Percentiles rank a stretch among this genome's conserved stretches.
Conservation (phyloP, 2,113 vertebrate species). For the Muntiacus reevesi region DNA sequence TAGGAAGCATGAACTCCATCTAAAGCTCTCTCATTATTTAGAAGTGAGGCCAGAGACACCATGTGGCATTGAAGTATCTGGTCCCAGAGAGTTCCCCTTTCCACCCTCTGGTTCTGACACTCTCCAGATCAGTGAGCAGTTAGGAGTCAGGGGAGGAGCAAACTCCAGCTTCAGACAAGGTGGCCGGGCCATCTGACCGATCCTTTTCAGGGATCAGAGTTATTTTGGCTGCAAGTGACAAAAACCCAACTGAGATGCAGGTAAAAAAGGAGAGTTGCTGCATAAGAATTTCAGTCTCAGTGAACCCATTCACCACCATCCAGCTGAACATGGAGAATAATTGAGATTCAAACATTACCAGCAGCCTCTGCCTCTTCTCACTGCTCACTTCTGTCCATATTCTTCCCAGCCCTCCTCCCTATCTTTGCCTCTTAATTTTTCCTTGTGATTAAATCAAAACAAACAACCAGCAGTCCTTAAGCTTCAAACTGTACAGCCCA, state of each 20-base stretch:
- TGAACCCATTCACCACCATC: too few species aligned
- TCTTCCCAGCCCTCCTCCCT: background rate
- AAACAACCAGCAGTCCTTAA: background rate
- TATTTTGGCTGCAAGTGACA: background rate
- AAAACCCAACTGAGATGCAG: background rate
- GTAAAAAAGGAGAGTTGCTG: too few species aligned
- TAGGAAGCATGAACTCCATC: background rate
- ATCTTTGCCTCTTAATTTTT: background rate
- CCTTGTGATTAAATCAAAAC: background rate
- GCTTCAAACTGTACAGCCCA: background rate
- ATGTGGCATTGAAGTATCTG: background rate
- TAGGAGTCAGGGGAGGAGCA: fast-evolving
- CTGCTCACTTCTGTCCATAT: background rate
- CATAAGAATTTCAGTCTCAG: fast-evolving
- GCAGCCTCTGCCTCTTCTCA: background rate
- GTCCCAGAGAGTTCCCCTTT: background rate
- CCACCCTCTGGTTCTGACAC: background rate
- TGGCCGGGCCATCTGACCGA: background rate
- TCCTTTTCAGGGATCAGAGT: background rate
- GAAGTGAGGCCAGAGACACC: background rate
- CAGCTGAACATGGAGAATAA: too few species aligned
- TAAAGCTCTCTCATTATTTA: background rate
- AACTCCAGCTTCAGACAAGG: background rate
- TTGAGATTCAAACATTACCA: fast-evolving
- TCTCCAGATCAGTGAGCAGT: background rate